Evolutionary conservation across 2,113 vertebrate genomes (phyloP).

Genomic region (Neotoma lepida): DNA sequence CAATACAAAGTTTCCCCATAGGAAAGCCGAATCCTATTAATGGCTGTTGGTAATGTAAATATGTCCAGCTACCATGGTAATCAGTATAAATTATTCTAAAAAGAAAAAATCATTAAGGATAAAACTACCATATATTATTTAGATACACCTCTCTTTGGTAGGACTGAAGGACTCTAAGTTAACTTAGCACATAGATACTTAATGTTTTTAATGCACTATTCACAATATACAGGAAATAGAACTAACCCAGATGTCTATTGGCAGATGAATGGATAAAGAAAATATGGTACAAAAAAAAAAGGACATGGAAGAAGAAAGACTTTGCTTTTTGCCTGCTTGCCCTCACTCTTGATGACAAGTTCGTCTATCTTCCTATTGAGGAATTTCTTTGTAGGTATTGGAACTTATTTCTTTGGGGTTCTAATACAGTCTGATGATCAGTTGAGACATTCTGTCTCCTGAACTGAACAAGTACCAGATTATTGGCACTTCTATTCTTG

Average conservation of each 20-base stretch:
- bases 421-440: background rate
- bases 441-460: background rate
- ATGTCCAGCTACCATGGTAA: background rate
- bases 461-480: background rate
- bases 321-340: background rate
- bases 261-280: too few relatives aligned
- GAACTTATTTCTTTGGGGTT: background rate
- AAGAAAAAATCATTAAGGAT: background rate
- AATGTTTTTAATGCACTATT: background rate
- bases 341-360: background rate
- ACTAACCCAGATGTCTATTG: background rate
- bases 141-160: background rate
- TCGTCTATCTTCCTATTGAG: background rate
- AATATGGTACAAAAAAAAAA: background rate
- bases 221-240: background rate
- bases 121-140: background rate
- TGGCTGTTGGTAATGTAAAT: background rate
- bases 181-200: background rate
- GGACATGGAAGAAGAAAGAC: background rate
- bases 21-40: background rate
- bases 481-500: background rate
- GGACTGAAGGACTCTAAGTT: background rate
- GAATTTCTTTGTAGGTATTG: background rate
- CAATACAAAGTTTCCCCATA: background rate
- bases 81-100: background rate